phyloP scores from a whole-genome alignment of 1,140 invertebrate species.

The Oryzaephilus surinamensis region DNA sequence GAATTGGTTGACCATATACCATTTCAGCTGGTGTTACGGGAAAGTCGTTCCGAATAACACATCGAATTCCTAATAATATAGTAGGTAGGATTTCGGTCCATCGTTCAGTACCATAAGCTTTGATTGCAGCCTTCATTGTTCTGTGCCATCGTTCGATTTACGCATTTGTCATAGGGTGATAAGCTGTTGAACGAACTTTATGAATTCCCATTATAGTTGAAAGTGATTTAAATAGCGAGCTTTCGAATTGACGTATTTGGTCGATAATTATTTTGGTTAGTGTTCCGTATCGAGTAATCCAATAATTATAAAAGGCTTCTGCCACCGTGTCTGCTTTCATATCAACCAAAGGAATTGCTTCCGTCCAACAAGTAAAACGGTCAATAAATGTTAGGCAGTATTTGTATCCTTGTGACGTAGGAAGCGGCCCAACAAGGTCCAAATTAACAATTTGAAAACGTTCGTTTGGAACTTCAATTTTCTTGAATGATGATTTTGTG shows the following conservation, averaged over 20 bases:
- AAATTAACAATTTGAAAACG: conserved; percentile 35
- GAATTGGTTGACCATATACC: conserved; percentile 29
- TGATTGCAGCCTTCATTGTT: conserved; percentile 40
- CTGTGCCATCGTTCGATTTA: conserved; percentile 31
- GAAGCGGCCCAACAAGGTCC: conserved; percentile 40
- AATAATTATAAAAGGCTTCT: conserved; percentile 20
- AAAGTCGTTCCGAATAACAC: conserved; percentile 24
- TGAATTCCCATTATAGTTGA: conserved; percentile 18
- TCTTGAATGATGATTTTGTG: conserved; percentile 4
- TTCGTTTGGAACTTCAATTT: conserved; percentile 3
- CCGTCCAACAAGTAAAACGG: conserved; percentile 37
- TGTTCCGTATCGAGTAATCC: conserved; percentile 33
- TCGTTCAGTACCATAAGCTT: conserved; percentile 33
- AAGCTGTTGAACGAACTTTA: conserved; percentile 19
- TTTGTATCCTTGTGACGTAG: conserved; percentile 21
- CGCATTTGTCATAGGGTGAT: conserved; percentile 33
- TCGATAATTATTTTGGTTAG: conserved; percentile 34
- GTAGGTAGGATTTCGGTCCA: conserved; percentile 14
- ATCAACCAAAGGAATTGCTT: conserved; percentile 33
- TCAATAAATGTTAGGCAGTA: conserved; percentile 39
- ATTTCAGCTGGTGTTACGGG: conserved; percentile 26
- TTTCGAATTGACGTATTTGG: conserved; percentile 35
- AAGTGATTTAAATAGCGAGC: conserved; percentile 24
- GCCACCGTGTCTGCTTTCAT: conserved; percentile 29
- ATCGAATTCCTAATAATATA: conserved; percentile 29